phyloP scores from a whole-genome alignment of 2,113 vertebrate species.

The Holacanthus passer region DNA sequence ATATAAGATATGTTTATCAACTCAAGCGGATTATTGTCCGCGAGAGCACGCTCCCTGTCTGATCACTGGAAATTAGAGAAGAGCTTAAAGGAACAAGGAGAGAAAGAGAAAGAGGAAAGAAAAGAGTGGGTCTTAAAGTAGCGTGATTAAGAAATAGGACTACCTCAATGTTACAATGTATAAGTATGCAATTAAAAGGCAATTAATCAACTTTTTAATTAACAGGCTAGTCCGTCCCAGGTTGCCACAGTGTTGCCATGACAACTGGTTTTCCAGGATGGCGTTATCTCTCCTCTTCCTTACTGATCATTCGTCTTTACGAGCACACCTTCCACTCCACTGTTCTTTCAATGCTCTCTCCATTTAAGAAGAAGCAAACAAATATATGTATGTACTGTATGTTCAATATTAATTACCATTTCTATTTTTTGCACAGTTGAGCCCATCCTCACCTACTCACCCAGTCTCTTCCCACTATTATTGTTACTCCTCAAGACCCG shows the following conservation, averaged over 20 bases:
- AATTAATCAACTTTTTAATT: slow-evolving; percentile 83
- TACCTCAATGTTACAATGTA: slow-evolving; percentile 56
- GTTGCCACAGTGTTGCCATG: slow-evolving; percentile 77
- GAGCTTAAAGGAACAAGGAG: slow-evolving; percentile 16
- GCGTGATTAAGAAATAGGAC: slow-evolving; percentile 60
- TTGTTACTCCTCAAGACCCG: no score
- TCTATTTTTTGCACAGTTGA: no score
- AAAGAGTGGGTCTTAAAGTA: slow-evolving; percentile 20
- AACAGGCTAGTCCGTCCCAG: slow-evolving; percentile 55
- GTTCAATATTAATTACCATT: no score
- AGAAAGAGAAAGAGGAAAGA: slow-evolving; percentile 9
- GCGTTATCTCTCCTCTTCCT: slow-evolving; percentile 35
- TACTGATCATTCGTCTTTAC: slow-evolving; percentile 50
- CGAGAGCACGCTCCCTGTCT: slow-evolving; percentile 18
- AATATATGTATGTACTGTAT: slow-evolving; percentile 5
- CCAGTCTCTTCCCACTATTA: no score
- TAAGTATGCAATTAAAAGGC: slow-evolving; percentile 74
- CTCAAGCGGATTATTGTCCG: slow-evolving; percentile 26
- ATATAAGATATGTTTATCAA: slow-evolving; percentile 39
- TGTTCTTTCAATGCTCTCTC: slow-evolving; percentile 15
- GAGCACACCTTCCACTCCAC: slow-evolving; percentile 45
- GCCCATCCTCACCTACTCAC: no score
- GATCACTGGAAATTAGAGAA: slow-evolving; percentile 48
- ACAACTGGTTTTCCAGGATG: slow-evolving; percentile 58
- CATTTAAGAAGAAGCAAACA: neutral